Base-by-base conservation (phyloP, 2,888 invertebrate genomes). In the Macrosoma leucophasiata region DNA sequence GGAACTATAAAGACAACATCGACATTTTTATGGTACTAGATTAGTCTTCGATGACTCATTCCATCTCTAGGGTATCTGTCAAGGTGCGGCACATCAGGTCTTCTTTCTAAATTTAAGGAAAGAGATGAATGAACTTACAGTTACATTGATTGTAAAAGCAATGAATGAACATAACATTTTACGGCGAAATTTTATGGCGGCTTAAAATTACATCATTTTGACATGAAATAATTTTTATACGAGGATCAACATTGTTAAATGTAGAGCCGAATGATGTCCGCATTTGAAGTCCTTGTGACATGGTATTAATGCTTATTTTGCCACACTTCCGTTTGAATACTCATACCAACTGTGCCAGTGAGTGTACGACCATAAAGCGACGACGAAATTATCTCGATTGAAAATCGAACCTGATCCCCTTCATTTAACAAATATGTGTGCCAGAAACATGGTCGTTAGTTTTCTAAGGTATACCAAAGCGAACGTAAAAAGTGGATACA, bases 1-100 rank as follows among this genome's bases (percentile, higher is more conserved):
- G 67, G 64, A 72, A 67, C 70, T 72, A 65, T 74, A 65, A 65
- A 72, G 55, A 64, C 61, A 56, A 51, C 57, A 65, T 65, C 58
- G 68, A 68, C 61, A 60, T 61, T 69, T 77, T 78, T 76, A 77
- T 66, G 51, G 55, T 52, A 52, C 59, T 64, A 65, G 67, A 68
- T 72, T 68, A 64, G 67, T 64, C 62, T 62, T 55, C 60, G 67
- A 70, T 78, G 75, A 78, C 53, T 77, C 75, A 76, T 69, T 59
- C 50, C 46, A 60, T 65, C 60, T 63, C 52, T 56, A 58, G n/a
- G 48, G 54, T 55, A 50, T 48, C 46, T 50, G 22, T 48, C 43
- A 52, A 61, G 70, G 71, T 59, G 70, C 55, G 60, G 67, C 62
- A 43, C 37, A 23, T 42, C 46, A 55, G 54, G 55, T 50, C 50